Evolutionary conservation across 2,113 vertebrate genomes (phyloP).

Genomic region (Lagenorhynchus albirostris): DNA sequence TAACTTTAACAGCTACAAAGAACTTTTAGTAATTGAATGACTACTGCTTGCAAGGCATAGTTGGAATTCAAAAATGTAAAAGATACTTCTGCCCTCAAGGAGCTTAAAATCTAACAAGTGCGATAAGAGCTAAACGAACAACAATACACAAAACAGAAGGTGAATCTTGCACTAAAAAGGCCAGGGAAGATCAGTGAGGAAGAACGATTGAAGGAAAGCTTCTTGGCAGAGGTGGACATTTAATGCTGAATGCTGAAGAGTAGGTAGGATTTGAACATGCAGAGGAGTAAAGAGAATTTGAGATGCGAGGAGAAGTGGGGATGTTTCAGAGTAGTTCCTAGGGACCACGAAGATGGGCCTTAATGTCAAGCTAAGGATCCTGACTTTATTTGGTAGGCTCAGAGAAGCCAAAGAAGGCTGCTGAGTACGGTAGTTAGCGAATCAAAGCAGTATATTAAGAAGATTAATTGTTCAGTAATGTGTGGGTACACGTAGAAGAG

Average conservation of each 20-base stretch:
- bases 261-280: not conserved
- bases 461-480: not conserved
- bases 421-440: not conserved
- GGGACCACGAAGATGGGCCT: not conserved
- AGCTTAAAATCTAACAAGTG: constrained; percentile 27
- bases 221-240: not conserved
- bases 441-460: not conserved
- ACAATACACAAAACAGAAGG: not conserved
- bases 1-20: not conserved
- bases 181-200: not conserved
- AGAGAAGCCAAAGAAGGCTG: not conserved
- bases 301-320: not conserved
- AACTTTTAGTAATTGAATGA: not conserved
- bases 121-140: not conserved
- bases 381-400: not conserved
- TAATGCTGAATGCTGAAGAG: not conserved
- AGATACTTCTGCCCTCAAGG: not conserved
- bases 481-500: not conserved
- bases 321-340: constrained; percentile 6
- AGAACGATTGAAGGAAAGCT: not conserved
- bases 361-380: not conserved
- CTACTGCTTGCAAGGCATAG: not conserved
- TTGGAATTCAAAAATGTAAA: constrained; percentile 32
- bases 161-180: not conserved
- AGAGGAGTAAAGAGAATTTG: not conserved